Percentiles rank a stretch among this genome's conserved stretches.
Evolutionary conservation across 1,140 invertebrate genomes (phyloP).

Genomic region (Drepana arcuata): DNA sequence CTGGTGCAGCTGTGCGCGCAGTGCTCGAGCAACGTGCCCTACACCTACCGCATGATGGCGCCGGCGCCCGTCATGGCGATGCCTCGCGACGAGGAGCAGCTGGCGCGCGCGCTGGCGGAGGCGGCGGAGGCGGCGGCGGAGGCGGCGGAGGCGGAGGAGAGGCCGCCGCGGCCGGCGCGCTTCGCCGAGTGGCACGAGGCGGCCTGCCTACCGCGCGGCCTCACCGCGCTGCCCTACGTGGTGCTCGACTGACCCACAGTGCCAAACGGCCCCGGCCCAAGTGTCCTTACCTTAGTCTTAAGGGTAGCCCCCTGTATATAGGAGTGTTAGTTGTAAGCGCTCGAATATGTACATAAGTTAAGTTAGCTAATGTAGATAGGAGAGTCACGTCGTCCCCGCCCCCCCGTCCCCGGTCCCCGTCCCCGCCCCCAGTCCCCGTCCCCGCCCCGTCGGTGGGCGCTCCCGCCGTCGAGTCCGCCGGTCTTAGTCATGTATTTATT

Average conservation of each 20-base stretch:
- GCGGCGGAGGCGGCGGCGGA: slow-evolving; percentile 17
- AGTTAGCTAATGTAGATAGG: slow-evolving; percentile 28
- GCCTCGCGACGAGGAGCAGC: slow-evolving; percentile 8
- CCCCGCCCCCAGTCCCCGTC: neutral
- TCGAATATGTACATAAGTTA: slow-evolving; percentile 32
- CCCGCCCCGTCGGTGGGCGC: neutral
- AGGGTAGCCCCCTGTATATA: slow-evolving; percentile 23
- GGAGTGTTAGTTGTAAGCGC: slow-evolving; percentile 17
- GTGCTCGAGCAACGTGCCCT: slow-evolving; percentile 13
- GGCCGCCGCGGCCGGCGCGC: slow-evolving; percentile 27
- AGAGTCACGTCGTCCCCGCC: slow-evolving; percentile 1
- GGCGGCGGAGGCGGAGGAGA: slow-evolving; percentile 27
- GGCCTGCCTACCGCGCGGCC: slow-evolving; percentile 77
- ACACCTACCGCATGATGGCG: slow-evolving; percentile 22
- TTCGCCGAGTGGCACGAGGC: slow-evolving; percentile 90
- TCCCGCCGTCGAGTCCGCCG: too few species aligned
- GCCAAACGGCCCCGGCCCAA: slow-evolving; percentile 31
- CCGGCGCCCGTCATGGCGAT: slow-evolving; percentile 30
- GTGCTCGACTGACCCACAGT: slow-evolving; percentile 82
- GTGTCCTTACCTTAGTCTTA: slow-evolving; percentile 58
- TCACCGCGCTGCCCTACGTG: slow-evolving; percentile 90
- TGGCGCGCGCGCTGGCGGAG: slow-evolving; percentile 11
- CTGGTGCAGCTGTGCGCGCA: slow-evolving; percentile 14
- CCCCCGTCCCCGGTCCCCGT: neutral
- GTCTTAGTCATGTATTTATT: slow-evolving; percentile 36